These are phyloP conservation scores for Periparus ater DNA, from an alignment of 2,797 vertebrate genomes.

Conservation along the genomic window DNA sequence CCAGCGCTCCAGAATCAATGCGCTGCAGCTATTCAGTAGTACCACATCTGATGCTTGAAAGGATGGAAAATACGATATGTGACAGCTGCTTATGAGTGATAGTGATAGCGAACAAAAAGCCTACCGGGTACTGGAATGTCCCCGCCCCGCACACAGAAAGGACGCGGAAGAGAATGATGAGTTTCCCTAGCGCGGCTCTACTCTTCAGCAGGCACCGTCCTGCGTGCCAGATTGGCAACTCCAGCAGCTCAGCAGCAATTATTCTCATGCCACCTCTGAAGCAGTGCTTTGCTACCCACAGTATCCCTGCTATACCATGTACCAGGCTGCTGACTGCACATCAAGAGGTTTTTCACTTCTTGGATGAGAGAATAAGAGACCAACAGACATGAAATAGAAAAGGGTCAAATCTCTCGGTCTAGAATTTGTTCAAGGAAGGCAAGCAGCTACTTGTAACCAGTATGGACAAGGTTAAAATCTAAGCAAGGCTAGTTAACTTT, in stretches of 20 bases:
- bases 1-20: constrained; percentile 3
- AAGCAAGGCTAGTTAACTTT: not conserved
- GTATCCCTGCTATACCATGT: not conserved
- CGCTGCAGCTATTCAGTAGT: not conserved
- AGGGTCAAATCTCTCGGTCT: not conserved
- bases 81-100: constrained; percentile 46
- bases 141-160: not conserved
- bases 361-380: not conserved
- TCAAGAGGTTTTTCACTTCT: not conserved
- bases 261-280: not conserved
- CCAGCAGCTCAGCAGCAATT: not conserved
- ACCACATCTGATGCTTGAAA: constrained; percentile 19
- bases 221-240: constrained; percentile 29
- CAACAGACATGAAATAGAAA: not conserved
- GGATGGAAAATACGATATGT: constrained; percentile 5
- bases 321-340: not conserved
- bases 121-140: not conserved
- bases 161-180: not conserved
- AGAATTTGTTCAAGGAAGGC: not conserved
- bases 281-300: not conserved
- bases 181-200: not conserved
- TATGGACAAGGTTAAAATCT: not conserved
- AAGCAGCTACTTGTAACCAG: not conserved
- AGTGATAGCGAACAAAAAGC: constrained; percentile 34
- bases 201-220: not conserved